Conservation (phyloP, 2,113 vertebrate genomes). For the Etia nguti region DNA sequence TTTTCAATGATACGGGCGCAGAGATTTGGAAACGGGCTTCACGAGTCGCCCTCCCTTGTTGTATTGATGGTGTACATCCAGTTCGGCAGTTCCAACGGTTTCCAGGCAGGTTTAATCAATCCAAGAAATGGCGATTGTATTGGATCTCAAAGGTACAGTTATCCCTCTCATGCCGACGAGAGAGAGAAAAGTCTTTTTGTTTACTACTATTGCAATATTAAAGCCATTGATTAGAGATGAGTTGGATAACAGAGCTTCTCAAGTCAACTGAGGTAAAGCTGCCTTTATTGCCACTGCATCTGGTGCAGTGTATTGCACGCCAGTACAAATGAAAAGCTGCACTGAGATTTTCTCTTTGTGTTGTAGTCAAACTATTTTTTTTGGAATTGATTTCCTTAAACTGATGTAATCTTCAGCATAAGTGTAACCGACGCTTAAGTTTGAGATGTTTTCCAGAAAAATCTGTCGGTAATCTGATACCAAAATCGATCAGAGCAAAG, state of each 20-base stretch:
- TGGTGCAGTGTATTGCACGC: neutral
- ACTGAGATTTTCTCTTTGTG: neutral
- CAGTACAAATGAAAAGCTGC: neutral
- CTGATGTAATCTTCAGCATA: neutral
- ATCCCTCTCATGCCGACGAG: neutral
- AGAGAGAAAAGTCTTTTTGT: neutral
- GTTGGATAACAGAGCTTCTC: neutral
- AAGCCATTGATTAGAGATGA: constrained; percentile 24
- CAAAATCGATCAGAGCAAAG: neutral
- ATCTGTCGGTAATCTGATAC: neutral
- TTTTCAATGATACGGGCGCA: neutral
- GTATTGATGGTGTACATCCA: neutral
- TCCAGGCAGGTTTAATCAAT: constrained; percentile 5
- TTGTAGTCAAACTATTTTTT: neutral
- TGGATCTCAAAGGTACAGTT: neutral
- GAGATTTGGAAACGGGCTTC: neutral
- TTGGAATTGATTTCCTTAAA: neutral
- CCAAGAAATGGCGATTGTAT: neutral
- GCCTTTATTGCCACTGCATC: neutral
- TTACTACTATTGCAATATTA: neutral
- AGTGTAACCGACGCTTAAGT: neutral
- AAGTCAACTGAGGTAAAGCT: neutral
- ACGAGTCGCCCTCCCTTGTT: neutral
- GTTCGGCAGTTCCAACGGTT: neutral
- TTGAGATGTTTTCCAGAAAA: neutral